Evolutionary conservation across 2,888 invertebrate species (phyloP).

Genomic region (Lutraria lutraria): DNA sequence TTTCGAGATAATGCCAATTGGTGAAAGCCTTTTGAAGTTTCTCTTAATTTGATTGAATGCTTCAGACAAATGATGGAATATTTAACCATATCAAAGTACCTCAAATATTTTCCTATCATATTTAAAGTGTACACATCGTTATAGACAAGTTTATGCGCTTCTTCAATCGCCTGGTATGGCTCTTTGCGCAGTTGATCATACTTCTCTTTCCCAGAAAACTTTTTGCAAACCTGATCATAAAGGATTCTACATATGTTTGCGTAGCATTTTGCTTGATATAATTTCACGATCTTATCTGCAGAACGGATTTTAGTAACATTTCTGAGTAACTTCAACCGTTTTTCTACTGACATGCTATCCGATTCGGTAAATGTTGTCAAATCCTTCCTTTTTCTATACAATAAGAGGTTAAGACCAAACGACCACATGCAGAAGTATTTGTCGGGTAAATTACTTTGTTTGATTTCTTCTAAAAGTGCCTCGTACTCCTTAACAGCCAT

Average conservation of each 20-base stretch:
- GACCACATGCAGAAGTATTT: conserved; percentile 20
- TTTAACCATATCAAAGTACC: neutral
- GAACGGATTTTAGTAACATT: neutral
- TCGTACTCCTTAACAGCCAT: conserved; percentile 8
- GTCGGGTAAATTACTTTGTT: neutral
- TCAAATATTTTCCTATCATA: neutral
- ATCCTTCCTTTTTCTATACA: neutral
- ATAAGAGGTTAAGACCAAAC: neutral
- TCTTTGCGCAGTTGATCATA: neutral
- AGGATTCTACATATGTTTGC: conserved; percentile 20
- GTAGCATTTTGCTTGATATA: neutral
- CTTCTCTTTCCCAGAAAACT: neutral
- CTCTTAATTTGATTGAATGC: neutral
- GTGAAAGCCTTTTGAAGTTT: neutral
- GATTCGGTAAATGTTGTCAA: neutral
- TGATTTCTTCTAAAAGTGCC: neutral
- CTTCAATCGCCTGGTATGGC: neutral
- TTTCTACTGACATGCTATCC: neutral
- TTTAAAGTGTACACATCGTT: neutral
- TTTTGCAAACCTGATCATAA: neutral
- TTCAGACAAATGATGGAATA: neutral
- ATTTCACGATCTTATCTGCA: neutral
- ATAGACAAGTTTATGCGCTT: neutral
- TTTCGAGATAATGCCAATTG: conserved; percentile 1
- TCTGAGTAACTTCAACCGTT: neutral